Conservation (phyloP, 2,888 invertebrate genomes). For the Meteorus cinctellus region DNA sequence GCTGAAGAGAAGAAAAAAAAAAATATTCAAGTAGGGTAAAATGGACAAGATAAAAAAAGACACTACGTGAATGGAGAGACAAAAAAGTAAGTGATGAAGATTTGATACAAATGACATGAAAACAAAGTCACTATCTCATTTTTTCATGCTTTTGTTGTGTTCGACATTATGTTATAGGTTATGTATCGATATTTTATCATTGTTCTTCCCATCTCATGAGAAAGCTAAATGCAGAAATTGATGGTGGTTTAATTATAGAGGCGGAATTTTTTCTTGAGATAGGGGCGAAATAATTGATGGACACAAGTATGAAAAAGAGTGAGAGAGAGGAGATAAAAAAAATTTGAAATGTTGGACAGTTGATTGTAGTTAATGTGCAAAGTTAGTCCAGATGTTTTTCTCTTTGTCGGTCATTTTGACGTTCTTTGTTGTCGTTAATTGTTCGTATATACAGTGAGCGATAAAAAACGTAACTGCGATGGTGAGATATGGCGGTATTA, state of each 20-base stretch:
- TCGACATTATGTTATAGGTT: not conserved
- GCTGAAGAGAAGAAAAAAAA: not conserved
- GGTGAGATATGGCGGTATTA: not conserved
- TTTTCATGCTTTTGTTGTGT: constrained; percentile 37
- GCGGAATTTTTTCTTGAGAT: not conserved
- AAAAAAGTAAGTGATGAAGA: constrained; percentile 35
- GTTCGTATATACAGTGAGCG: not conserved
- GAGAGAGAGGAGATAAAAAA: constrained; percentile 27
- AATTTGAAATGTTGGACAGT: constrained; percentile 2
- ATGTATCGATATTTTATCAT: not conserved
- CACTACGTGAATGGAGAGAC: constrained; percentile 14
- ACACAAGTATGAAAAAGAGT: not conserved
- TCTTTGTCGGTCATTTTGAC: not conserved
- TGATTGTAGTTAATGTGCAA: not conserved
- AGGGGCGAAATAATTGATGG: not conserved
- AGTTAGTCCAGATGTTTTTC: constrained; percentile 10
- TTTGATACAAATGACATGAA: constrained; percentile 40
- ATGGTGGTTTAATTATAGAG: not conserved
- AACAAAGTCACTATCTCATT: constrained; percentile 44
- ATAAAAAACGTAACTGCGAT: not conserved
- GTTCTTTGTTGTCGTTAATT: not conserved
- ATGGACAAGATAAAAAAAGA: constrained; percentile 20
- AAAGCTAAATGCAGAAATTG: not conserved
- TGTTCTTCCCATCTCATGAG: not conserved
- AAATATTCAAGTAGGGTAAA: not conserved